A percentile compares a stretch with the other conserved stretches of the same genome.
Evolutionary conservation across 1,140 invertebrate genomes (phyloP).

Genomic region (Eulimnadia texana): DNA sequence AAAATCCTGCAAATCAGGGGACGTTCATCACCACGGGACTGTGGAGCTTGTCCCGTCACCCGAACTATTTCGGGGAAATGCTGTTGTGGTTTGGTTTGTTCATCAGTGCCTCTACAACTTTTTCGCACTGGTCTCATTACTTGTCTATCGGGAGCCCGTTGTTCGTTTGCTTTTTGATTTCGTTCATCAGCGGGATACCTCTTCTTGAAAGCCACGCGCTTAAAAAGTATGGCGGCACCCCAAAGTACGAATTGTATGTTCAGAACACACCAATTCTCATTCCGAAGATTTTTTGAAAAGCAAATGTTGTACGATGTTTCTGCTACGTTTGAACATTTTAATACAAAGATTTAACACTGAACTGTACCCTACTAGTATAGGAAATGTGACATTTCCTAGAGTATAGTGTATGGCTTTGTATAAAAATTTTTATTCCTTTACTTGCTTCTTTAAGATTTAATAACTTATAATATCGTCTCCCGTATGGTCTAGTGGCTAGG

Average conservation of each 20-base stretch:
- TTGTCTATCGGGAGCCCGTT: conserved; percentile 27
- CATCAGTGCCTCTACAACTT: conserved; percentile 46
- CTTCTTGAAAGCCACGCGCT: conserved; percentile 25
- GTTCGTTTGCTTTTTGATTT: conserved; percentile 26
- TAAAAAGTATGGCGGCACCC: conserved; percentile 25
- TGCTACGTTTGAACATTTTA: background rate
- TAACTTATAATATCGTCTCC: too few relatives aligned
- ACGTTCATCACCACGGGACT: conserved; percentile 42
- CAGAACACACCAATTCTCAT: conserved; percentile 26
- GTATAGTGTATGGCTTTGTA: too few relatives aligned
- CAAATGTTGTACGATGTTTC: background rate
- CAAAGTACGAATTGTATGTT: conserved; percentile 25
- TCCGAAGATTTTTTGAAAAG: too few relatives aligned
- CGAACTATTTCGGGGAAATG: conserved; percentile 92
- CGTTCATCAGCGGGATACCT: conserved; percentile 27
- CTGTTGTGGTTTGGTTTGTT: conserved; percentile 88
- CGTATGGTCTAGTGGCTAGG: too few relatives aligned
- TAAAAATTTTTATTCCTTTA: too few relatives aligned
- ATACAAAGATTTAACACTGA: background rate
- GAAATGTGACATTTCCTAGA: too few relatives aligned
- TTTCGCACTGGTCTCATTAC: conserved; percentile 9
- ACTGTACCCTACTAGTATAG: too few relatives aligned
- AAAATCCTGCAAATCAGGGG: conserved; percentile 60
- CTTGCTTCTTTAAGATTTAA: too few relatives aligned
- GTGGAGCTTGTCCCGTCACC: conserved; percentile 79